Conservation (phyloP, 2,113 vertebrate species). For the Pelmatolapia mariae region DNA sequence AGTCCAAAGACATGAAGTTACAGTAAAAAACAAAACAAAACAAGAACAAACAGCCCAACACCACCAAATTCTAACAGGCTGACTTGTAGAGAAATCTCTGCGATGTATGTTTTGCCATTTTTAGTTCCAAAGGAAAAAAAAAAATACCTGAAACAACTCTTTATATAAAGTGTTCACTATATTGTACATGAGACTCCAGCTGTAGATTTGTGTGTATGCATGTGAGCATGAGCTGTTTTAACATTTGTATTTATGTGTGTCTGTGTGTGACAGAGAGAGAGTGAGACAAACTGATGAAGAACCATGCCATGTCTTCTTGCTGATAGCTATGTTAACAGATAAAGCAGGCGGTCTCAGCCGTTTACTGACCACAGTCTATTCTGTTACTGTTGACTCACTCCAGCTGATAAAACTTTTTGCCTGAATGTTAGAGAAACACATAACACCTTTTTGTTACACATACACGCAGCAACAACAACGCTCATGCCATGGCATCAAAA, state of each 20-base stretch:
- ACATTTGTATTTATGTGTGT: neutral
- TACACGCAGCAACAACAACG: neutral
- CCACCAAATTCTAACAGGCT: neutral
- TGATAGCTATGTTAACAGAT: conserved; percentile 32
- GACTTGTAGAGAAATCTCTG: neutral
- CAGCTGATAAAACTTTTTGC: neutral
- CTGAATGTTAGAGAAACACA: neutral
- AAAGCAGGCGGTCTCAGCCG: neutral
- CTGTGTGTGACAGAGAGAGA: neutral
- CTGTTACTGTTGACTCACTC: neutral
- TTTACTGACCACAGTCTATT: neutral
- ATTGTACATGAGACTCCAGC: neutral
- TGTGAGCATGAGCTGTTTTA: neutral
- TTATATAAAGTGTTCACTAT: neutral
- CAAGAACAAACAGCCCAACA: neutral
- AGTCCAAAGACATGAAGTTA: neutral
- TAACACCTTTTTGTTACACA: neutral
- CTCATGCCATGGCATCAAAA: neutral
- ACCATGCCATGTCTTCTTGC: neutral
- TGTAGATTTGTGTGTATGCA: neutral
- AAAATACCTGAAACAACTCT: neutral
- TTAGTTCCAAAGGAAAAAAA: neutral
- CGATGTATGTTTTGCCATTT: neutral
- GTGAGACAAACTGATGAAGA: neutral
- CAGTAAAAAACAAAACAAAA: neutral